Evolutionary conservation across 2,888 invertebrate genomes (phyloP).

Genomic region (Melanophora roralis): DNA sequence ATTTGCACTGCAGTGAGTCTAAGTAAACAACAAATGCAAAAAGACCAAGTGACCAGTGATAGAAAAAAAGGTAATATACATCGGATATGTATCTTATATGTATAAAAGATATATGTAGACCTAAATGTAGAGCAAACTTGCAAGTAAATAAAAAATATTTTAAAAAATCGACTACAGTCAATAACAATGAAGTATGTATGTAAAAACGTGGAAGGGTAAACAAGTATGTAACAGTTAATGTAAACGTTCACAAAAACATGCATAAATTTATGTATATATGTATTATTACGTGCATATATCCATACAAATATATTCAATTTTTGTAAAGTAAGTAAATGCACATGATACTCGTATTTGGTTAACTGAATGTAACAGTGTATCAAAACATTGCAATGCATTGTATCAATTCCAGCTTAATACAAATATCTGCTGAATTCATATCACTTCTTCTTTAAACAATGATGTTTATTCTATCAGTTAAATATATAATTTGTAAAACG

Average conservation of each 20-base stretch:
- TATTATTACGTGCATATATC: no score
- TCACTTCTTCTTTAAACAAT: background rate
- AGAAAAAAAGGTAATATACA: background rate
- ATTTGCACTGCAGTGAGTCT: background rate
- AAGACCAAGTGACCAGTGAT: no score
- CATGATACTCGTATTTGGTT: background rate
- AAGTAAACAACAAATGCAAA: constrained; percentile 19
- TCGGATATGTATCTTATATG: background rate
- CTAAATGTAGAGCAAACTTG: constrained; percentile 10
- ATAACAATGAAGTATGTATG: constrained; percentile 36
- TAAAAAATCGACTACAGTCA: constrained; percentile 30
- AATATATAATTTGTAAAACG: no score
- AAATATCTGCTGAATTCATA: background rate
- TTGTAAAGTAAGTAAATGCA: background rate
- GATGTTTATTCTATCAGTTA: no score
- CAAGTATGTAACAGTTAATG: constrained; percentile 20
- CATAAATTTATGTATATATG: background rate
- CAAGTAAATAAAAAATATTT: background rate
- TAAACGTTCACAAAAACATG: background rate
- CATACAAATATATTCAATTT: no score
- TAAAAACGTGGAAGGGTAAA: constrained; percentile 29
- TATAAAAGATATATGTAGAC: background rate
- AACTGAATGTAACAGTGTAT: constrained; percentile 3
- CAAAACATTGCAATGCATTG: constrained; percentile 7
- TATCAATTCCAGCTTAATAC: constrained; percentile 14